Evolutionary conservation across 1,140 invertebrate genomes (phyloP).

Genomic region (Chrysopa pallens): DNA sequence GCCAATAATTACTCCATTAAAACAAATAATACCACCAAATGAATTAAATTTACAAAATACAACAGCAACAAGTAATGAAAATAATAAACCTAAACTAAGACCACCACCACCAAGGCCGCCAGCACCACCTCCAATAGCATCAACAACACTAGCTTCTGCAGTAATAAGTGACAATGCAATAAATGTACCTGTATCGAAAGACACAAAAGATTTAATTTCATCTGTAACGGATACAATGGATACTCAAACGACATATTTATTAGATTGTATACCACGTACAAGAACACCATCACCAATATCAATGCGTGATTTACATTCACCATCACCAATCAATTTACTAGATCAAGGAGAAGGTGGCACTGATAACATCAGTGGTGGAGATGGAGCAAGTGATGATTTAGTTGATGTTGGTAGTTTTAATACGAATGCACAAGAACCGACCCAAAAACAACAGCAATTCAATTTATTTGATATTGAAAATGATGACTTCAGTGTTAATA

Average conservation of each 20-base stretch:
- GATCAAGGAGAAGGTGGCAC: slow-evolving; percentile 6
- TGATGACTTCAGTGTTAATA: too few species aligned
- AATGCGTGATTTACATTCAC: slow-evolving; percentile 58
- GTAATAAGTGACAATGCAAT: neutral
- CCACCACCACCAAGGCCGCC: slow-evolving; percentile 20
- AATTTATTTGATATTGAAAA: neutral
- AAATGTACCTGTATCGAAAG: slow-evolving; percentile 33
- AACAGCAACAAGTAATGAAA: slow-evolving; percentile 7
- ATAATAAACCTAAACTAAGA: slow-evolving; percentile 14
- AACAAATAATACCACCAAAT: slow-evolving; percentile 8
- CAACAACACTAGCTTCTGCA: slow-evolving; percentile 4
- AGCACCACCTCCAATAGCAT: slow-evolving; percentile 3
- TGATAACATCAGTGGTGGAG: too few species aligned
- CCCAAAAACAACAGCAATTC: slow-evolving; percentile 1
- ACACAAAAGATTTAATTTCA: slow-evolving; percentile 69
- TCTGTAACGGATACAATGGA: slow-evolving; percentile 78
- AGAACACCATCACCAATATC: slow-evolving; percentile 65
- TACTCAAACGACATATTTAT: slow-evolving; percentile 62
- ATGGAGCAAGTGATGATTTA: neutral
- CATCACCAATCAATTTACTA: slow-evolving; percentile 52
- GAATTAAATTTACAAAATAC: slow-evolving; percentile 18
- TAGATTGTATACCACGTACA: slow-evolving; percentile 64
- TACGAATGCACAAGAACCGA: slow-evolving; percentile 1
- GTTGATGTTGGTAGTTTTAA: neutral
- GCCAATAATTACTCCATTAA: too few species aligned